These are phyloP conservation scores for Cephalophus harveyi DNA, from an alignment of 2,113 vertebrate species.

Conservation along the genomic window DNA sequence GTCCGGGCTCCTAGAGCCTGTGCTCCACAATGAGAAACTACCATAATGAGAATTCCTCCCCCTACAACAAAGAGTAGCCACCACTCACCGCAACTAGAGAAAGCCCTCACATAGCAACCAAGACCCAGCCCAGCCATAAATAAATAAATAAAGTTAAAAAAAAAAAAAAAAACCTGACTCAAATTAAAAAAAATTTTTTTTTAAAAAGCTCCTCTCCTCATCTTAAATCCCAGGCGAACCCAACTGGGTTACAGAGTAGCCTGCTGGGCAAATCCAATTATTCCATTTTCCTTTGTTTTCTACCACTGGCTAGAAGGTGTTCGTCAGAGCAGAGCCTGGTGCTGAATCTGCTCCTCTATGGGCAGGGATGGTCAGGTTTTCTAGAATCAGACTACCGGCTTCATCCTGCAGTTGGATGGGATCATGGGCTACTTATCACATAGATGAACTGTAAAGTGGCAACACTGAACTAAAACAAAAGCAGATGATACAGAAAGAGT, in stretches of 20 bases:
- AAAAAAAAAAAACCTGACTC: background rate
- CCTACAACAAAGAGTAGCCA: background rate
- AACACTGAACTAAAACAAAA: slow-evolving; percentile 16
- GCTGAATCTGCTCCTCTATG: background rate
- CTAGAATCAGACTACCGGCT: slow-evolving; percentile 12
- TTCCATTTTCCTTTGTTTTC: background rate
- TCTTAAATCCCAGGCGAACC: background rate
- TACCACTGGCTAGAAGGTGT: background rate
- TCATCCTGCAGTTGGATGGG: background rate
- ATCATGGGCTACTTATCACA: background rate
- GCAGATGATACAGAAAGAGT: background rate
- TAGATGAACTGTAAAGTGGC: background rate
- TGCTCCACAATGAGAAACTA: background rate
- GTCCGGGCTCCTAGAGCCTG: rapidly evolving
- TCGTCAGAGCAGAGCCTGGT: background rate
- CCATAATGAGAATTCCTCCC: background rate
- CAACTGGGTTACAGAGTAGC: background rate
- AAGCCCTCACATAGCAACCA: background rate
- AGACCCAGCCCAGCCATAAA: background rate
- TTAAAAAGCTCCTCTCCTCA: background rate
- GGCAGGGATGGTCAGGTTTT: background rate
- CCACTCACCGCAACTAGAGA: background rate
- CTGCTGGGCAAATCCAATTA: background rate
- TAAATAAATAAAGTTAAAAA: background rate
- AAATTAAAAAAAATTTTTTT: background rate